Evolutionary conservation across 2,113 vertebrate species (phyloP), one percentile per base, ranked within the genome.

Genomic region (Tyto alba): DNA sequence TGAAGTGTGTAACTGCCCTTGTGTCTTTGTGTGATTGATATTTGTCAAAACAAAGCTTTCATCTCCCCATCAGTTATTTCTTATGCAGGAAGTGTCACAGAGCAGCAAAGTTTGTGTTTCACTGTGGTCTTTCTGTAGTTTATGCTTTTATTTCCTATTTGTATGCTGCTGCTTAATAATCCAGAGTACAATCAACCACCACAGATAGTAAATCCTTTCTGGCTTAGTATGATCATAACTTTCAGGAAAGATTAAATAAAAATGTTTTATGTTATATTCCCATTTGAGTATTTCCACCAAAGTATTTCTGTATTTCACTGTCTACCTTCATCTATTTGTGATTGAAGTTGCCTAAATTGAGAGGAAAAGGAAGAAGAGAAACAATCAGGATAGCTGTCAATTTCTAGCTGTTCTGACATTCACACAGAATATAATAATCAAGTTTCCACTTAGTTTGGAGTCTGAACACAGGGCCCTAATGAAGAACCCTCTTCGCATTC

Each of bases 201-300:
- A 64, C 64, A 62, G 72, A 72, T 16, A 77, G 68, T 90, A 95
- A 95, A 95, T 93, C 82, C 59, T 95, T 89, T 66, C 84, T 96
- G 76, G 67, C 62, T 92, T 97, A 75, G 43, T 88, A 86, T 93
- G 88, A 89, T 94, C 95, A 93, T 93, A 90, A 91, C 82, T 93
- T 97, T 83, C 89, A 87, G 79, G 85, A 95, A 91, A 82, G 91
- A 92, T 96, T 95, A 96, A 96, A 94, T 96, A 92, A 85, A 93
- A 90, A 75, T 85, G 64, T 85, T 96, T 34, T 6, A 30, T 86
- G 50, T 38, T 90, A 23, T 84, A 94, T 95, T 97, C 88, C 95
- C 91, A 84, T 92, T 91, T 89, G 94, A 89, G 90, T 94, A 82
- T 90, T 96, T 90, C 91, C 63, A 91, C 66, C 72, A 48, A 71